A percentile compares a stretch with the other conserved stretches of the same genome.
Evolutionary conservation across 2,888 invertebrate genomes (phyloP).

Genomic region (Siphlonurus alternatus): DNA sequence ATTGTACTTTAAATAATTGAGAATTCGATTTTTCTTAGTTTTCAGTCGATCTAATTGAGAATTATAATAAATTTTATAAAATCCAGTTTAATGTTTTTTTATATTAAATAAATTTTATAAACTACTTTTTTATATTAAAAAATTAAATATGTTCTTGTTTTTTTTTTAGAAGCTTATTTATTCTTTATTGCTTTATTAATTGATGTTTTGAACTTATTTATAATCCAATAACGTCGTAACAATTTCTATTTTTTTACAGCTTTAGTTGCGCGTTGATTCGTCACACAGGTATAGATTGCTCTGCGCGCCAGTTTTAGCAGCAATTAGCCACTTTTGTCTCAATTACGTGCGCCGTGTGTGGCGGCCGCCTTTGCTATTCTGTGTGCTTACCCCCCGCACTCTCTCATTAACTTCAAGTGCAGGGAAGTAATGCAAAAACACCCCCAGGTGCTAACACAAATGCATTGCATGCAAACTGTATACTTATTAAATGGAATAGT

Average conservation of each 20-base stretch:
- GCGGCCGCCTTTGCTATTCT: neutral
- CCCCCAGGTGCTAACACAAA: no score
- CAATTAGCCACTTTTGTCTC: neutral
- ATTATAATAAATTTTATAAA: neutral
- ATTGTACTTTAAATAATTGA: neutral
- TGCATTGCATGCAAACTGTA: no score
- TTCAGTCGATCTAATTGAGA: neutral
- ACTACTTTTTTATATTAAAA: no score
- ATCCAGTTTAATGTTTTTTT: neutral
- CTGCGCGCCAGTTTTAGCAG: neutral
- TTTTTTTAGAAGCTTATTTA: neutral
- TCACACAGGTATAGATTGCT: neutral
- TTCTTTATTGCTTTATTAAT: neutral
- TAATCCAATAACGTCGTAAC: neutral
- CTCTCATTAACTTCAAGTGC: no score
- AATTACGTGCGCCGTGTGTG: neutral
- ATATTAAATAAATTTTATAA: no score
- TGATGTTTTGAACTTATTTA: neutral
- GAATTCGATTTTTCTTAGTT: no score
- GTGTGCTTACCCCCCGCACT: neutral
- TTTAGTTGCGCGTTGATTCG: neutral
- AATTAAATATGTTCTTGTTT: neutral
- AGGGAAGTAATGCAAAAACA: no score
- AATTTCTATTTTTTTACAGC: neutral
- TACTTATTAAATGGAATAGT: no score